phyloP scores from a whole-genome alignment of 2,888 invertebrate species.

The Chymomyza fuscimana region DNA sequence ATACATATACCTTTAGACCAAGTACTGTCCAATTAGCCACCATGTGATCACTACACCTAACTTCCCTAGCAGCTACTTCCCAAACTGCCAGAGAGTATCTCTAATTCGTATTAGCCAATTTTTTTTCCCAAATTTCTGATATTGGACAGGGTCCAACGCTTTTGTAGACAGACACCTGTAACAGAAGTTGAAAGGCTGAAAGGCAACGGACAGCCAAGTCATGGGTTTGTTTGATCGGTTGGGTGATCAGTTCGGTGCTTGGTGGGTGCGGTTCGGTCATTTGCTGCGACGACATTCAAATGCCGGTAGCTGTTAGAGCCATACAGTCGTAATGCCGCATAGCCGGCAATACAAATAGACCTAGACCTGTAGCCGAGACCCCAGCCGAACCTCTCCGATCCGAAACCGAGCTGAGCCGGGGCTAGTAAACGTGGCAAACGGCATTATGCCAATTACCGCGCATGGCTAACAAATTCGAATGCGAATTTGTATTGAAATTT shows the following conservation, averaged over 20 bases:
- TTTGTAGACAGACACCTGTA: slow-evolving; percentile 60
- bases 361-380: slow-evolving; percentile 40
- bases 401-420: slow-evolving; percentile 3
- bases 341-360: slow-evolving; percentile 22
- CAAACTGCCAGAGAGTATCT: neutral
- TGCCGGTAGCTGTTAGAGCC: slow-evolving; percentile 3
- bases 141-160: neutral
- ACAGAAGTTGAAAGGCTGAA: slow-evolving; percentile 66
- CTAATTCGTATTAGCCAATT: neutral
- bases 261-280: slow-evolving; percentile 6
- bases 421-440: slow-evolving; percentile 42
- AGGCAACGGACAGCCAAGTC: slow-evolving; percentile 24
- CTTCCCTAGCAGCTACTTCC: too few species aligned
- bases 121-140: neutral
- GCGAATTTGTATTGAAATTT: slow-evolving; percentile 71
- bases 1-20: too few species aligned
- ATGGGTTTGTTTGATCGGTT: slow-evolving; percentile 3
- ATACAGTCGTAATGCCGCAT: slow-evolving; percentile 2
- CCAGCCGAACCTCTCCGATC: slow-evolving; percentile 1
- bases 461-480: slow-evolving; percentile 65
- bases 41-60: too few species aligned
- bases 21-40: too few species aligned
- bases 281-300: neutral
- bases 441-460: slow-evolving; percentile 75
- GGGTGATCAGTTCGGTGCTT: neutral